A percentile compares a stretch with the other conserved stretches of the same genome.
These are phyloP conservation scores for Cryptoprocta ferox DNA, from an alignment of 2,797 vertebrate species.

Conservation along the genomic window DNA sequence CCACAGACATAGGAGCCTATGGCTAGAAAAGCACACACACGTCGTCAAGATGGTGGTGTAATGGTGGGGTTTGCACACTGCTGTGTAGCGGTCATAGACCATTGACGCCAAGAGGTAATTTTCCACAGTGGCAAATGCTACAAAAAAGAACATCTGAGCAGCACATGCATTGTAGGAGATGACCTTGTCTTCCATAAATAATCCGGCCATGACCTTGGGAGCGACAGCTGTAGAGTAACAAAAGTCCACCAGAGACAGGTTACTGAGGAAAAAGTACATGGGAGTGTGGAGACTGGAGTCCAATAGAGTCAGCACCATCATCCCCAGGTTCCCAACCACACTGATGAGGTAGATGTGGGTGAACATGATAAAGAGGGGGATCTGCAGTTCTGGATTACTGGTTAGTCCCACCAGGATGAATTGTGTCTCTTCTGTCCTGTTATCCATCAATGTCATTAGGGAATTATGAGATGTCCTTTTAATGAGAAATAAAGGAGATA, in stretches of 20 bases:
- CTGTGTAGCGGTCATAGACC: slow-evolving; percentile 4
- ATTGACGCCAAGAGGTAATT: slow-evolving; percentile 33
- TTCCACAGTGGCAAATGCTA: neutral
- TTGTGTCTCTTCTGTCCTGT: neutral
- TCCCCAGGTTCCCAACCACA: slow-evolving; percentile 43
- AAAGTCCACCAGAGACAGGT: too few relatives aligned
- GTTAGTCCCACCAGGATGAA: neutral
- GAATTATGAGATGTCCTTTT: neutral
- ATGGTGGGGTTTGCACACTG: neutral
- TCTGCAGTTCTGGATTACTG: neutral
- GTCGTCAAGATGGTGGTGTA: neutral
- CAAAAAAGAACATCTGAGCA: slow-evolving; percentile 48
- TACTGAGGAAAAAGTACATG: neutral
- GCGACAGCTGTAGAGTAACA: too few relatives aligned
- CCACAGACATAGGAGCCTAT: slow-evolving; percentile 1
- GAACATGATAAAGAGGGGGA: neutral
- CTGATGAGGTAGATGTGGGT: slow-evolving; percentile 27
- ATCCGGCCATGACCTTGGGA: too few relatives aligned
- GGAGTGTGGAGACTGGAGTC: slow-evolving; percentile 31
- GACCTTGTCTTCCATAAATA: too few relatives aligned
- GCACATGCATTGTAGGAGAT: neutral
- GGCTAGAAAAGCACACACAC: neutral
- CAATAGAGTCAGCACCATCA: neutral
- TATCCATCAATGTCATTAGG: neutral
- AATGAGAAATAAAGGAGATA: neutral